Evolutionary conservation across 2,113 vertebrate species (phyloP).

Genomic region (Amphiprion ocellaris): DNA sequence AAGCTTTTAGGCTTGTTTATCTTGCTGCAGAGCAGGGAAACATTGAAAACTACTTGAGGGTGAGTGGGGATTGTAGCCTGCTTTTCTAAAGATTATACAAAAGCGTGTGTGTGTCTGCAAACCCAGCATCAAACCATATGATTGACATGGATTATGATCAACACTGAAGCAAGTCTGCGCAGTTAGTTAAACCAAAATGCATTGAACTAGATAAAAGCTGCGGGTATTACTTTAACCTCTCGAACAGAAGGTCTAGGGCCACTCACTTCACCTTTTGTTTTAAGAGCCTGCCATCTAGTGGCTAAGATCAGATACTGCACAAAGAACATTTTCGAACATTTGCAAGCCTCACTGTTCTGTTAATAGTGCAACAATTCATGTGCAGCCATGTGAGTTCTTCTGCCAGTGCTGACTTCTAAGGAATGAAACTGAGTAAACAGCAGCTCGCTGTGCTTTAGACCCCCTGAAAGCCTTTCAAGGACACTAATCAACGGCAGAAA

Average conservation of each 20-base stretch:
- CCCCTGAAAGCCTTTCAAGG: conserved; percentile 2
- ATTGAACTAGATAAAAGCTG: background rate
- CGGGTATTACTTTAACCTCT: background rate
- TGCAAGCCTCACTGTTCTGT: background rate
- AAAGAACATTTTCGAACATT: background rate
- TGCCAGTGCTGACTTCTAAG: background rate
- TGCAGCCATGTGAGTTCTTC: background rate
- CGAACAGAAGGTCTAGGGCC: background rate
- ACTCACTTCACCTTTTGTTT: background rate
- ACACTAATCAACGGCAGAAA: background rate
- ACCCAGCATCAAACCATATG: background rate
- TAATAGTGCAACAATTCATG: too few relatives aligned
- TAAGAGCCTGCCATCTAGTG: conserved; percentile 54
- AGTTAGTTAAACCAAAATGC: conserved; percentile 4
- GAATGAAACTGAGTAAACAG: background rate
- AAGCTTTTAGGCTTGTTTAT: conserved; percentile 79
- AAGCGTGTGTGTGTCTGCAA: conserved; percentile 2
- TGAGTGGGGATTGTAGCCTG: conserved; percentile 8
- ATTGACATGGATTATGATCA: background rate
- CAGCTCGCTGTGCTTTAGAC: background rate
- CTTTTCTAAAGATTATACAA: conserved; percentile 17
- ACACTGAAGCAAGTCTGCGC: background rate
- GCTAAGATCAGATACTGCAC: background rate
- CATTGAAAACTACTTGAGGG: conserved; percentile 46
- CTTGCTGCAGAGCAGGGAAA: conserved; percentile 42